Conservation (phyloP, 2,113 vertebrate species). For the Tiliqua scincoides region DNA sequence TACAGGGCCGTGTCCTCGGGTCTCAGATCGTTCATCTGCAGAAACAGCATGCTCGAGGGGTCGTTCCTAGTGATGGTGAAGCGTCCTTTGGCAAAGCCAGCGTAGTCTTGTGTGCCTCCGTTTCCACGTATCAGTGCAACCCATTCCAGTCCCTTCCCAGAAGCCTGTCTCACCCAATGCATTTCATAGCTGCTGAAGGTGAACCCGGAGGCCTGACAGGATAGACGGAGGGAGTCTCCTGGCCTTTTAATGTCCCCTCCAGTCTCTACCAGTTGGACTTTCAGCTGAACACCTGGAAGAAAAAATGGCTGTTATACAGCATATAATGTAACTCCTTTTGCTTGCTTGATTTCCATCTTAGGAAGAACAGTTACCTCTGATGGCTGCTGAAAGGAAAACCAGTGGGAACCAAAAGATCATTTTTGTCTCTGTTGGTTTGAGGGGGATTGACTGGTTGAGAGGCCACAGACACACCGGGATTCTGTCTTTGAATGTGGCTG, state of each 20-base stretch:
- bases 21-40: neutral
- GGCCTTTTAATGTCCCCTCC: neutral
- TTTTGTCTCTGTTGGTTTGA: too few species aligned
- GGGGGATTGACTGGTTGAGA: too few species aligned
- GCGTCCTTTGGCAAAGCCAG: neutral
- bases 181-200: fast-evolving
- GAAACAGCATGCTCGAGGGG: too few species aligned
- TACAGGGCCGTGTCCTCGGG: conserved; percentile 1
- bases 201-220: neutral
- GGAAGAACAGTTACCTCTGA: too few species aligned
- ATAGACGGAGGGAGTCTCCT: neutral
- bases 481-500: too few species aligned
- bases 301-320: neutral
- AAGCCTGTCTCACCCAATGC: conserved; percentile 61
- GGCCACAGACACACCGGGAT: too few species aligned
- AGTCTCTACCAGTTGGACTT: neutral
- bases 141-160: too few species aligned
- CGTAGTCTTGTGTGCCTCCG: neutral
- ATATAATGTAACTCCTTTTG: neutral
- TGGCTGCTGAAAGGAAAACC: too few species aligned
- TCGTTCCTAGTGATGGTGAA: neutral
- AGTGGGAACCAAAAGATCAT: too few species aligned
- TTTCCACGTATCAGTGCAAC: neutral
- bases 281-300: neutral
- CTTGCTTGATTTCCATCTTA: too few species aligned